A percentile compares a stretch with the other conserved stretches of the same genome.
Conservation (phyloP, 37 sponge, comb jelly and placozoan species). For the Agelas oroides region DNA sequence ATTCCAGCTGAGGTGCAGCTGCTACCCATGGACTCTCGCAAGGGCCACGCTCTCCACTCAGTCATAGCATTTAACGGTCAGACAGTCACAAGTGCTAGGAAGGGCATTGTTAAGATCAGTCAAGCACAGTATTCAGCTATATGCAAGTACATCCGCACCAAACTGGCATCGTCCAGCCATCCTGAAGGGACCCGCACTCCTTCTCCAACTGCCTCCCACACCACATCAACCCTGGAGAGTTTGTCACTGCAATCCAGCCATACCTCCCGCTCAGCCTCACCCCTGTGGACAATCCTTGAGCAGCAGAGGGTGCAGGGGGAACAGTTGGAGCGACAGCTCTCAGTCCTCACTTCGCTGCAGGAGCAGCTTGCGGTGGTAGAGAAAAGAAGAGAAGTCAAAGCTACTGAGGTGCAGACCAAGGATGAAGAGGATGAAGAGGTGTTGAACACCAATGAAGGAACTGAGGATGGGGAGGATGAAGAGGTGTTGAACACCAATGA, state of each 20-base stretch:
- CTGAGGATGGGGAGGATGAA: too few relatives aligned
- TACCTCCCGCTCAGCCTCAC: neutral
- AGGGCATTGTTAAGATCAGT: conserved; percentile 26
- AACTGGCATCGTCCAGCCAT: neutral
- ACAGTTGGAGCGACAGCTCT: neutral
- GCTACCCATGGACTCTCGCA: conserved; percentile 27
- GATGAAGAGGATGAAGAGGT: too few relatives aligned
- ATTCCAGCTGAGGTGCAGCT: conserved; percentile 55
- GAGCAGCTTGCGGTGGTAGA: neutral
- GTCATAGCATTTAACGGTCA: conserved; percentile 40
- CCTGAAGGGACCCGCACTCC: neutral
- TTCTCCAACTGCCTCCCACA: neutral
- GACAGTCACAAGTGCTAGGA: conserved; percentile 25
- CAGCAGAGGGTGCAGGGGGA: neutral
- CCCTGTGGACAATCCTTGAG: neutral
- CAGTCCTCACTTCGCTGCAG: neutral
- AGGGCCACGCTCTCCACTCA: conserved; percentile 34
- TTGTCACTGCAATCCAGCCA: neutral
- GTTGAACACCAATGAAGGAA: too few relatives aligned
- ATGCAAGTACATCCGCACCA: conserved; percentile 15
- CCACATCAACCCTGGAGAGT: neutral
- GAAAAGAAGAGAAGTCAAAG: neutral
- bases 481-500: too few relatives aligned
- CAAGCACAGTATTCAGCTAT: neutral
- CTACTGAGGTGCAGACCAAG: too few relatives aligned